Evolutionary conservation across 2,113 vertebrate genomes (phyloP).

Genomic region (Poecilia latipinna): DNA sequence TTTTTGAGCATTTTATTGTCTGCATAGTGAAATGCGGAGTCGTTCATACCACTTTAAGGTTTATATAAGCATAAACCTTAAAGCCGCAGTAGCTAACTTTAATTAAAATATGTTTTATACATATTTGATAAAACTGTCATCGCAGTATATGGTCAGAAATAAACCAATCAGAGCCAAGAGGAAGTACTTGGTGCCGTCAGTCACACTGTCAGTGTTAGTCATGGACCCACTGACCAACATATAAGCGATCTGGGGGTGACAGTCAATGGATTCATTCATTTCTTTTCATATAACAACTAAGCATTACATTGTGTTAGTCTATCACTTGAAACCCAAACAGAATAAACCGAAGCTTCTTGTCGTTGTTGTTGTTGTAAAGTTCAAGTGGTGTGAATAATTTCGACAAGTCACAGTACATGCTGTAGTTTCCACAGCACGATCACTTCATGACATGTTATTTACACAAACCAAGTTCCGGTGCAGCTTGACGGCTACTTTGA

Average conservation of each 20-base stretch:
- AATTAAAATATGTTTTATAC: too few species aligned
- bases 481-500: conserved; percentile 6
- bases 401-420: neutral
- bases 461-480: neutral
- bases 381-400: neutral
- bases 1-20: neutral
- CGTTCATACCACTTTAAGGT: neutral
- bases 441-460: conserved; percentile 7
- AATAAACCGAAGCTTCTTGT: neutral
- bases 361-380: neutral
- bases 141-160: too few species aligned
- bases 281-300: neutral
- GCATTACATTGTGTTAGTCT: neutral
- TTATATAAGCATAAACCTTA: neutral
- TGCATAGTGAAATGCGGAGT: neutral
- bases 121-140: too few species aligned
- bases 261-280: too few species aligned
- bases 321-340: neutral
- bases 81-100: too few species aligned
- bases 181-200: too few species aligned
- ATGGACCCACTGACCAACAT: too few species aligned
- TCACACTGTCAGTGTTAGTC: too few species aligned
- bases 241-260: too few species aligned
- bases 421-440: conserved; percentile 14
- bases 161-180: too few species aligned